A percentile compares a stretch with the other conserved stretches of the same genome.
These are phyloP conservation scores for Paragorgia papillata DNA, from an alignment of 92 coral and sea anemone genomes.

Conservation along the genomic window DNA sequence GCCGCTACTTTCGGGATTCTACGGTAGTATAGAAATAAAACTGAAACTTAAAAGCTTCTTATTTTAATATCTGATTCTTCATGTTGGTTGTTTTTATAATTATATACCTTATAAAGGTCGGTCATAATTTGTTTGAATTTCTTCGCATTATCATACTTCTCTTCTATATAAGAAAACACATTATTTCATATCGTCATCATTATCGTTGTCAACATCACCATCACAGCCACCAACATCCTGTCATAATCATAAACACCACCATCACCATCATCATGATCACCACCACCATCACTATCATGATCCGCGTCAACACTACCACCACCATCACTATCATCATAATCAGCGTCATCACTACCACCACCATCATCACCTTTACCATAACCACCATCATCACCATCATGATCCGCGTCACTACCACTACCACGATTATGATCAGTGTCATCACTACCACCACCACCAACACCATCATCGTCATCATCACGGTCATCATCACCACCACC, in stretches of 20 bases:
- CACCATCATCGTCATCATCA: not conserved
- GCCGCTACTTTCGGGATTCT: no score
- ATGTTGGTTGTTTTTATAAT: no score
- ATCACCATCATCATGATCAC: no score
- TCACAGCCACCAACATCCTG: not conserved
- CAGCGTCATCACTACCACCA: no score
- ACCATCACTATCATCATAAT: no score
- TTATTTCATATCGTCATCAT: not conserved
- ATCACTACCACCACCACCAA: no score
- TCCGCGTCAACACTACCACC: not conserved
- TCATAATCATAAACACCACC: constrained; percentile 1
- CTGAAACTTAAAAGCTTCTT: no score
- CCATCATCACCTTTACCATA: no score
- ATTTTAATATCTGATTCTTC: no score
- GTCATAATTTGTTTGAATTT: constrained; percentile 79
- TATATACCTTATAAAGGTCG: constrained; percentile 89
- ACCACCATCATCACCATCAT: not conserved
- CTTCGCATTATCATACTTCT: constrained; percentile 95
- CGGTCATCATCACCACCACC: not conserved
- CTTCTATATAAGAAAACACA: constrained; percentile 56
- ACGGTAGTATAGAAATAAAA: no score
- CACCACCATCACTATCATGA: not conserved
- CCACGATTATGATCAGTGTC: no score
- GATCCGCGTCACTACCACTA: not conserved
- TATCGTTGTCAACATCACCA: no score